Conservation (phyloP, 2,113 vertebrate species). For the Heterochromis multidens region DNA sequence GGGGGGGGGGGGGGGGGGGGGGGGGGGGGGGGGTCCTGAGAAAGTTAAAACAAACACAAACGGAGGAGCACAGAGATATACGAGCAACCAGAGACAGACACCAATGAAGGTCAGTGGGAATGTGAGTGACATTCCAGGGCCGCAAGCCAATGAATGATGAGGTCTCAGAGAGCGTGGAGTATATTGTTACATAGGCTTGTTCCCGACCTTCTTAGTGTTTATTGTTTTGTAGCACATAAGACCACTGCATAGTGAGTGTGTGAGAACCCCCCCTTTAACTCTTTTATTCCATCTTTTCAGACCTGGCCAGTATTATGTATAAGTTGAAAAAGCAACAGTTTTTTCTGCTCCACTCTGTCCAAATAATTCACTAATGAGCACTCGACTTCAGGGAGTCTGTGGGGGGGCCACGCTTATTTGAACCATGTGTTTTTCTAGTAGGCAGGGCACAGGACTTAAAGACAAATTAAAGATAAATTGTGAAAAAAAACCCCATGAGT, state of each 20-base stretch:
- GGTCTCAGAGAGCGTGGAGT: conserved; percentile 26
- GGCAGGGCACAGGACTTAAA: conserved; percentile 38
- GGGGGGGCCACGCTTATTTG: conserved; percentile 63
- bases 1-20: too few relatives aligned
- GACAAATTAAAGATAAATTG: conserved; percentile 57
- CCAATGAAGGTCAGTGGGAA: conserved; percentile 51
- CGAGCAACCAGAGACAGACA: conserved; percentile 47
- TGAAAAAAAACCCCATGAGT: conserved; percentile 8
- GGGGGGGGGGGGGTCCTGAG: conserved; percentile 61
- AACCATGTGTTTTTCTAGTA: conserved; percentile 68
- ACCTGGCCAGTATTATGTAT: conserved; percentile 2
- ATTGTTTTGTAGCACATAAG: conserved; percentile 30
- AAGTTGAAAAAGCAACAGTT: conserved; percentile 11
- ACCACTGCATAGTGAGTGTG: not conserved
- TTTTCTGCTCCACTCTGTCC: conserved; percentile 28
- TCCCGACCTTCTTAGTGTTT: conserved; percentile 29
- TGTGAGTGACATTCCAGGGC: conserved; percentile 62
- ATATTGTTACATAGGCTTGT: conserved; percentile 48
- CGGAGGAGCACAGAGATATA: conserved; percentile 45
- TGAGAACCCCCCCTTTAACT: not conserved
- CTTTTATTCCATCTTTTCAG: not conserved
- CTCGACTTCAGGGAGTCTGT: conserved; percentile 51
- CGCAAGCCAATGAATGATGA: conserved; percentile 42
- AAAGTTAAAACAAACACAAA: conserved; percentile 74
- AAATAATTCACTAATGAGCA: conserved; percentile 67